Evolutionary conservation across 2,113 vertebrate species (phyloP).

Genomic region (Dipodomys ordii): DNA sequence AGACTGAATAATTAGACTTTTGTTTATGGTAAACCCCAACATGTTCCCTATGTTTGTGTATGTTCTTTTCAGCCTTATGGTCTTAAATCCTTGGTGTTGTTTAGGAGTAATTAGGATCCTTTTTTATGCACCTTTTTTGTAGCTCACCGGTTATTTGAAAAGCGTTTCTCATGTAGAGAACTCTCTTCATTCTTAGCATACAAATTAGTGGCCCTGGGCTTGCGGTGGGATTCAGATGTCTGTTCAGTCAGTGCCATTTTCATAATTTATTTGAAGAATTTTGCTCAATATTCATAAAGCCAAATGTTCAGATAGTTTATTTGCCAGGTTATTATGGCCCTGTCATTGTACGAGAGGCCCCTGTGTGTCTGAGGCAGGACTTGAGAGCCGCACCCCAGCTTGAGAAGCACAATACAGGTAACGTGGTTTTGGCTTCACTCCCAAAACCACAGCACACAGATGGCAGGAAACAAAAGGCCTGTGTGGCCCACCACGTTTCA

Average conservation of each 20-base stretch:
- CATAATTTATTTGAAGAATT: constrained; percentile 74
- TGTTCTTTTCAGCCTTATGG: not conserved
- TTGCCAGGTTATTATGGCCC: constrained; percentile 40
- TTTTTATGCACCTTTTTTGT: not conserved
- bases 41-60: too few species aligned
- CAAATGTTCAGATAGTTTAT: constrained; percentile 68
- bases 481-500: constrained; percentile 57
- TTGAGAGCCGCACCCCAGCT: not conserved
- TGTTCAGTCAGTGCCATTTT: constrained; percentile 63
- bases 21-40: not conserved
- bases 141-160: constrained; percentile 10
- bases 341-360: not conserved
- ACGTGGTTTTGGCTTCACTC: constrained; percentile 67
- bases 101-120: not conserved
- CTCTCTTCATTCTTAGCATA: constrained; percentile 55
- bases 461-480: constrained; percentile 76
- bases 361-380: not conserved
- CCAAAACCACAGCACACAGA: constrained; percentile 75
- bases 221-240: constrained; percentile 70
- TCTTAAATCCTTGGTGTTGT: not conserved
- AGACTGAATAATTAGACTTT: not conserved
- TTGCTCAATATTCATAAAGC: constrained; percentile 78
- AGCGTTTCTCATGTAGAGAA: constrained; percentile 11
- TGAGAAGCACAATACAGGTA: constrained; percentile 74
- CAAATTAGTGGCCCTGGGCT: constrained; percentile 71